A percentile compares a stretch with the other conserved stretches of the same genome.
Conservation (phyloP, 2,888 invertebrate species). For the Diarsia rubi region DNA sequence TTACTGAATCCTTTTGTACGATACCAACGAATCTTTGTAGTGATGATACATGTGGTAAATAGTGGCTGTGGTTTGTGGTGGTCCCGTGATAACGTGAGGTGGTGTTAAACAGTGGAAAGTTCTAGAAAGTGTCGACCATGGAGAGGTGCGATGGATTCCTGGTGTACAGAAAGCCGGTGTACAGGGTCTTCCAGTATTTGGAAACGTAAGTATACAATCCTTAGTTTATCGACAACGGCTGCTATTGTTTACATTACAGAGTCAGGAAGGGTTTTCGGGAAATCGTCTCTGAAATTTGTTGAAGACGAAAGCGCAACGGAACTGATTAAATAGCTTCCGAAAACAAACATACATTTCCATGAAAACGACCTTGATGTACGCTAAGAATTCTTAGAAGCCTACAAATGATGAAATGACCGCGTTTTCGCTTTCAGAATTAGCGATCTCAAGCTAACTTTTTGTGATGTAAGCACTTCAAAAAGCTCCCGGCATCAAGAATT, state of each 20-base stretch:
- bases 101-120: slow-evolving; percentile 62
- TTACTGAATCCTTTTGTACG: slow-evolving; percentile 58
- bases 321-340: neutral
- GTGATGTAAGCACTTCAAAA: slow-evolving; percentile 27
- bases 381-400: slow-evolving; percentile 15
- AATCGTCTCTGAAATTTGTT: neutral
- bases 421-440: slow-evolving; percentile 47
- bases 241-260: neutral
- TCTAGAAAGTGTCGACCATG: slow-evolving; percentile 87
- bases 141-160: slow-evolving; percentile 95
- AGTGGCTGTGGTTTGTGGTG: slow-evolving; percentile 62
- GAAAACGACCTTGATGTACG: slow-evolving; percentile 11
- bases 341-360: neutral
- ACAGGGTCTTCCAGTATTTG: slow-evolving; percentile 95
- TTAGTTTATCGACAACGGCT: neutral
- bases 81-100: slow-evolving; percentile 72
- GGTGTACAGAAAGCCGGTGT: slow-evolving; percentile 95
- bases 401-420: slow-evolving; percentile 29
- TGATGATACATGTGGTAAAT: slow-evolving; percentile 50
- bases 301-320: neutral
- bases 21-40: slow-evolving; percentile 55
- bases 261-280: neutral
- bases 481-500: neutral
- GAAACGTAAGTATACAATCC: slow-evolving; percentile 93
- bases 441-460: slow-evolving; percentile 22